phyloP scores from a whole-genome alignment of 1,140 invertebrate species.

The Drosophila melanica region DNA sequence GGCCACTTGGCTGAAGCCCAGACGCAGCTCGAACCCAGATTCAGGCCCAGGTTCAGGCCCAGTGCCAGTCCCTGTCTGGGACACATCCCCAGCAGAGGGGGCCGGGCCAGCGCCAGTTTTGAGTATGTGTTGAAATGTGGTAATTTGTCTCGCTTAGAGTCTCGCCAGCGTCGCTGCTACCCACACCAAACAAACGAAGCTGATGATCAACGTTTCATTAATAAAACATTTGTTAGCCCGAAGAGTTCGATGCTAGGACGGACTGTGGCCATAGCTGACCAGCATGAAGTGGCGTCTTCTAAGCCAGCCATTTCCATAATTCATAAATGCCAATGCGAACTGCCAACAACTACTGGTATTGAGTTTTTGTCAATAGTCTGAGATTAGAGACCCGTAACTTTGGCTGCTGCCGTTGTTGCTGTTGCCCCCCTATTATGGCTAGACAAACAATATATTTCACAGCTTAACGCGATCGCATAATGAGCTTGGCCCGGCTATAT shows the following conservation, averaged over 20 bases:
- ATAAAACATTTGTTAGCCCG: constrained; percentile 78
- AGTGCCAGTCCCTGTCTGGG: constrained; percentile 11
- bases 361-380: constrained; percentile 79
- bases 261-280: constrained; percentile 1
- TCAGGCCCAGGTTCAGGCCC: neutral
- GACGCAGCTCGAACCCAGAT: neutral
- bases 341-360: constrained; percentile 80
- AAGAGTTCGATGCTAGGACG: constrained; percentile 31
- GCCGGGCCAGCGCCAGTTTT: constrained; percentile 69
- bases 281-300: constrained; percentile 46
- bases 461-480: constrained; percentile 84
- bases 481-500: constrained; percentile 56
- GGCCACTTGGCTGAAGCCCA: constrained; percentile 59
- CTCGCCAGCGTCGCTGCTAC: constrained; percentile 36
- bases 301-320: constrained; percentile 67
- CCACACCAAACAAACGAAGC: constrained; percentile 53
- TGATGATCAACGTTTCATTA: constrained; percentile 69
- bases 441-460: constrained; percentile 83
- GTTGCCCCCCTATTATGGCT: constrained; percentile 51
- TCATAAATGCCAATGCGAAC: constrained; percentile 78
- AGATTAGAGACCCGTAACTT: constrained; percentile 59
- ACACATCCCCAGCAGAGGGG: constrained; percentile 33
- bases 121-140: constrained; percentile 81
- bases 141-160: constrained; percentile 82
- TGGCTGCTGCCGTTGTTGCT: constrained; percentile 14